Percentiles rank a stretch among this genome's conserved stretches.
Conservation (phyloP, 2,113 vertebrate species). For the Archocentrus centrarchus region DNA sequence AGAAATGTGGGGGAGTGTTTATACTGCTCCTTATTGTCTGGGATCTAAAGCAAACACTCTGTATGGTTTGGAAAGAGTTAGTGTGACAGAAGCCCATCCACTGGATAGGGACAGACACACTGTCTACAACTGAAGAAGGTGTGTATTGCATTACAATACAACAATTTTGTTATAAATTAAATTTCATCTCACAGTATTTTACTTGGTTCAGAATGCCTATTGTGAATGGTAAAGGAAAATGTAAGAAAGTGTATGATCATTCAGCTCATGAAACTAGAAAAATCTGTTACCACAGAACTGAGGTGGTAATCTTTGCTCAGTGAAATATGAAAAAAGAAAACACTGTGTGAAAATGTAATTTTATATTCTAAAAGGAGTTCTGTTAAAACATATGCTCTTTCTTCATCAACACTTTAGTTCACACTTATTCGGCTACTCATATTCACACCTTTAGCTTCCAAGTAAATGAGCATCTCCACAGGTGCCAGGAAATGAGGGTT, state of each 20-base stretch:
- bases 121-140: conserved; percentile 13
- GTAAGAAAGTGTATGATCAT: neutral
- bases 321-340: neutral
- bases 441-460: conserved; percentile 53
- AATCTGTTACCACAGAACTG: neutral
- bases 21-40: conserved; percentile 69
- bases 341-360: neutral
- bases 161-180: conserved; percentile 20
- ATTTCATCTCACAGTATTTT: neutral
- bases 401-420: conserved; percentile 45
- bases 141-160: conserved; percentile 1
- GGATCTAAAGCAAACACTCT: conserved; percentile 65
- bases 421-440: conserved; percentile 36
- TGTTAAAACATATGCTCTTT: conserved; percentile 29
- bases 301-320: conserved; percentile 3
- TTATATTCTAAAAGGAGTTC: conserved; percentile 1
- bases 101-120: conserved; percentile 17
- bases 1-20: conserved; percentile 80
- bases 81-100: conserved; percentile 40
- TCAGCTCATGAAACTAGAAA: neutral
- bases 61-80: conserved; percentile 57
- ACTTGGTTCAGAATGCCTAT: conserved; percentile 15
- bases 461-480: conserved; percentile 32
- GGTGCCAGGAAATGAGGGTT: neutral
- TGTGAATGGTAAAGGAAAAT: conserved; percentile 19